A percentile compares a stretch with the other conserved stretches of the same genome.
Evolutionary conservation across 2,888 invertebrate genomes (phyloP).

Genomic region (Phaonia tiefii): DNA sequence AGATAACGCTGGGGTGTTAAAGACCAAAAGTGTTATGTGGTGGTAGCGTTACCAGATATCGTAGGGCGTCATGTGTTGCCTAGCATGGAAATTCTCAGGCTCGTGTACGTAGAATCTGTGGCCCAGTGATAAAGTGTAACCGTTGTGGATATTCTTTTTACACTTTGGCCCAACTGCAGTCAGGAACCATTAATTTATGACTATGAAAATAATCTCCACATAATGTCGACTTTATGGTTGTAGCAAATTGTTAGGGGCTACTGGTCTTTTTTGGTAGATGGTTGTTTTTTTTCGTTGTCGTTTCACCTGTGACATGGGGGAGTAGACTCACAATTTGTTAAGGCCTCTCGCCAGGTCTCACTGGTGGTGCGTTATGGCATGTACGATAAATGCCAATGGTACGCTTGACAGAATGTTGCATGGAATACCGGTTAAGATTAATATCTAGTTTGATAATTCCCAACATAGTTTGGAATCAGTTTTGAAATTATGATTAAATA

Average conservation of each 20-base stretch:
- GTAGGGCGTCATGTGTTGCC: slow-evolving; percentile 56
- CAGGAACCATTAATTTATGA: slow-evolving; percentile 54
- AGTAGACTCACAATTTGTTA: no score
- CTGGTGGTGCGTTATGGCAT: no score
- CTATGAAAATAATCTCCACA: slow-evolving; percentile 64
- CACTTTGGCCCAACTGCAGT: slow-evolving; percentile 37
- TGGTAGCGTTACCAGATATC: slow-evolving; percentile 33
- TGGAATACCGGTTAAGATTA: no score
- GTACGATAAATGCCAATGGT: no score
- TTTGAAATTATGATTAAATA: no score
- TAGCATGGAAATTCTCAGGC: slow-evolving; percentile 52
- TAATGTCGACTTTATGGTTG: slow-evolving; percentile 66
- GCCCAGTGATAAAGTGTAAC: slow-evolving; percentile 47
- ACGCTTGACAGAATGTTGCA: no score
- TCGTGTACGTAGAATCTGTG: slow-evolving; percentile 21
- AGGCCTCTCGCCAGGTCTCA: no score
- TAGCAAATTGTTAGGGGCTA: slow-evolving; percentile 60
- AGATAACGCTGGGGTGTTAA: slow-evolving; percentile 35
- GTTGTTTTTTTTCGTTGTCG: not conserved
- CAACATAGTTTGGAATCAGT: no score
- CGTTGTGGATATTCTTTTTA: slow-evolving; percentile 52
- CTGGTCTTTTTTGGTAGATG: slow-evolving; percentile 52
- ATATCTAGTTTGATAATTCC: no score
- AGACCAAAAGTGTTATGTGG: no score
- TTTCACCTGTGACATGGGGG: no score